Evolutionary conservation across 1,140 invertebrate species (phyloP).

Genomic region (Oppia nitens): DNA sequence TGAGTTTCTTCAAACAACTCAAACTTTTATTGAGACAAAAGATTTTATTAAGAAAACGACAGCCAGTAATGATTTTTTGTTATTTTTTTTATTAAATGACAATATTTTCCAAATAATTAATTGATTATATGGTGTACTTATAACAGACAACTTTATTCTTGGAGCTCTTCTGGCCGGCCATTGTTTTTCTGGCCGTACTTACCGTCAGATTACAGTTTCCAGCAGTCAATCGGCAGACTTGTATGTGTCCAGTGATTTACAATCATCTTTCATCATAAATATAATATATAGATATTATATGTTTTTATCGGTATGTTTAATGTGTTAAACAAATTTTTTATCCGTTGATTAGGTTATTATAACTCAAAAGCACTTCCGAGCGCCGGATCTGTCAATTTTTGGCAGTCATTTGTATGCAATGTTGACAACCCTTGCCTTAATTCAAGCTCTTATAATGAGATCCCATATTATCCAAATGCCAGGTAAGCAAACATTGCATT

Average conservation of each 20-base stretch:
- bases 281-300: too few species aligned
- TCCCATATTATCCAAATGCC: conserved; percentile 21
- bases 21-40: conserved; percentile 17
- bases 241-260: conserved; percentile 15
- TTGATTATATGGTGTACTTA: background rate
- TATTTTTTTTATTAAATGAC: conserved; percentile 1
- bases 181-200: conserved; percentile 22
- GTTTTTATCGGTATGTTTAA: too few species aligned
- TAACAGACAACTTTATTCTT: conserved; percentile 19
- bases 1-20: conserved; percentile 18
- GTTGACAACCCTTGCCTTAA: conserved; percentile 23
- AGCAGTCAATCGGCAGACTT: conserved; percentile 19
- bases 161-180: conserved; percentile 23
- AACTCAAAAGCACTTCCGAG: conserved; percentile 23
- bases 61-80: conserved; percentile 15
- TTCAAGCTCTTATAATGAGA: conserved; percentile 18
- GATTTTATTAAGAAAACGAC: conserved; percentile 14
- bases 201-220: conserved; percentile 20
- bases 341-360: conserved; percentile 20
- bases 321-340: background rate
- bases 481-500: conserved; percentile 17
- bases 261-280: too few species aligned
- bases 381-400: conserved; percentile 21
- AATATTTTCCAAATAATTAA: background rate
- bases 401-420: conserved; percentile 24